These are phyloP conservation scores for Oncorhynchus masou DNA, from an alignment of 2,113 vertebrate species.

Conservation along the genomic window DNA sequence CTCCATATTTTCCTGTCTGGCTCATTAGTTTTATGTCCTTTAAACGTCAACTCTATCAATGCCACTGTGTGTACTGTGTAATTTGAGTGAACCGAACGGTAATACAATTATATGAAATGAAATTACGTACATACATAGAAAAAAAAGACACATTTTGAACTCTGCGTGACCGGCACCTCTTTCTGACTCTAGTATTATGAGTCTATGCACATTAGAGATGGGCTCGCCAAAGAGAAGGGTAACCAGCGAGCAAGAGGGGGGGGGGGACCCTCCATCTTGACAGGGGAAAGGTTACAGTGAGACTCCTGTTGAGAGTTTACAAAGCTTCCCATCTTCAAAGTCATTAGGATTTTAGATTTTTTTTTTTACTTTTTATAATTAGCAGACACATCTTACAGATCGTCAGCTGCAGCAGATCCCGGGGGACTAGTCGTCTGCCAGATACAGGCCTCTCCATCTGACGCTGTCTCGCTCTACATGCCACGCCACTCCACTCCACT, in stretches of 20 bases:
- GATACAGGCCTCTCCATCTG: constrained; percentile 55
- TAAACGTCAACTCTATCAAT: constrained; percentile 44
- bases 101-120: constrained; percentile 57
- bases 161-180: constrained; percentile 38
- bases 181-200: constrained; percentile 41
- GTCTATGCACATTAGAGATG: constrained; percentile 8
- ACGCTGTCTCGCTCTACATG: constrained; percentile 45
- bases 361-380: constrained; percentile 49
- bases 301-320: constrained; percentile 25
- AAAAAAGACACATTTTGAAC: constrained; percentile 40
- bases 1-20: constrained; percentile 18
- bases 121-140: constrained; percentile 50
- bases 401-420: constrained; percentile 48
- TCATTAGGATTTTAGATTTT: constrained; percentile 27
- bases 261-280: constrained; percentile 19
- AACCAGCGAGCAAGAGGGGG: background rate
- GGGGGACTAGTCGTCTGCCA: constrained; percentile 35
- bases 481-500: constrained; percentile 31
- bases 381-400: constrained; percentile 56
- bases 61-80: constrained; percentile 52
- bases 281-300: constrained; percentile 20
- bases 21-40: constrained; percentile 49
- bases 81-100: constrained; percentile 45
- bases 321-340: constrained; percentile 29
- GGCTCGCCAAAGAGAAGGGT: background rate